These are phyloP conservation scores for Microcebus ravelobensis DNA, from an alignment of 2,113 vertebrate species.

Conservation along the genomic window DNA sequence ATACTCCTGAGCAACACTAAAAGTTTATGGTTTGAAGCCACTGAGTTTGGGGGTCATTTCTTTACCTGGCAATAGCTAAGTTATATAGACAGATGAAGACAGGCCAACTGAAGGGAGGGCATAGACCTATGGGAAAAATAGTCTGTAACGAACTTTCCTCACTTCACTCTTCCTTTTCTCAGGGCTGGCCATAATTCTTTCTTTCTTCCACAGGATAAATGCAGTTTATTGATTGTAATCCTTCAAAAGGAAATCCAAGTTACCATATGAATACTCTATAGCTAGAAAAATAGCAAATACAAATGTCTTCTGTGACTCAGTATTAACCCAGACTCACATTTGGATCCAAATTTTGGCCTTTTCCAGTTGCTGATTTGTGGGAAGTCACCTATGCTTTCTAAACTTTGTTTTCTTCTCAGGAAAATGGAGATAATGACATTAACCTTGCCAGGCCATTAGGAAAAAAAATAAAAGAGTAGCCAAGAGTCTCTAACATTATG, in stretches of 20 bases:
- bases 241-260: conserved; percentile 7
- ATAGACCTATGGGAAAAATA: background rate
- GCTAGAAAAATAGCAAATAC: conserved; percentile 14
- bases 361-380: background rate
- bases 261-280: background rate
- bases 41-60: background rate
- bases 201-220: background rate
- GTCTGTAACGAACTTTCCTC: background rate
- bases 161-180: background rate
- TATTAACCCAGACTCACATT: conserved; percentile 39
- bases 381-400: background rate
- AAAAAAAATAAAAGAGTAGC: background rate
- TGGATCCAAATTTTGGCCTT: background rate
- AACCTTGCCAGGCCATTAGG: background rate
- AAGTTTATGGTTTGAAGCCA: background rate
- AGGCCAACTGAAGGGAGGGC: background rate
- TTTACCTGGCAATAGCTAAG: background rate
- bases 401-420: background rate
- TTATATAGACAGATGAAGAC: background rate
- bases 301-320: background rate
- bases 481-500: background rate
- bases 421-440: conserved; percentile 15
- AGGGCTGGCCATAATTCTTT: background rate
- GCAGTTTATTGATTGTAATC: background rate
- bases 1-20: background rate